These are phyloP conservation scores for Holacanthella duospinosa DNA, from an alignment of 2,888 invertebrate genomes.

Conservation along the genomic window DNA sequence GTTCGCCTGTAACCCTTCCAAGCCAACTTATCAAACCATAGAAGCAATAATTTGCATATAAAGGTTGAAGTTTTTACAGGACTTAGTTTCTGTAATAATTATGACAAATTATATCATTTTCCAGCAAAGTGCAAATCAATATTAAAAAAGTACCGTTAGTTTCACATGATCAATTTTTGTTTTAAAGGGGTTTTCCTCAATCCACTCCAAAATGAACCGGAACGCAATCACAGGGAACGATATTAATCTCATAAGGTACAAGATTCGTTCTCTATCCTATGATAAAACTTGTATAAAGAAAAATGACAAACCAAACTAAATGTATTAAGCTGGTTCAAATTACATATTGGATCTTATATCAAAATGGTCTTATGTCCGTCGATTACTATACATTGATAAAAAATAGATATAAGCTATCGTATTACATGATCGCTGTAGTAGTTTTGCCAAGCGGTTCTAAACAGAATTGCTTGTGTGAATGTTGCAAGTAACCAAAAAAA, in stretches of 20 bases:
- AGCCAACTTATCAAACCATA: constrained; percentile 46
- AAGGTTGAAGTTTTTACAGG: constrained; percentile 46
- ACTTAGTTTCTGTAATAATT: constrained; percentile 40
- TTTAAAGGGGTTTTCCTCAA: neutral
- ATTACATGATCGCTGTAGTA: no score
- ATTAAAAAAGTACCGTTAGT: neutral
- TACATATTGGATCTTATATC: no score
- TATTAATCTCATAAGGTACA: constrained; percentile 9
- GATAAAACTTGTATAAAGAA: neutral
- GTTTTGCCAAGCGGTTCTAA: neutral
- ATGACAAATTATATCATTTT: neutral
- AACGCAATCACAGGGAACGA: constrained; percentile 5
- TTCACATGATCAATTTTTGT: neutral
- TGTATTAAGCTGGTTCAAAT: no score
- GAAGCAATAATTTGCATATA: constrained; percentile 45
- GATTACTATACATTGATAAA: no score
- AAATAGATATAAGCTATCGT: no score
- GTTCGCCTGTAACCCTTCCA: constrained; percentile 43
- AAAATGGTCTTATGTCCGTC: no score
- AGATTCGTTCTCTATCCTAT: neutral
- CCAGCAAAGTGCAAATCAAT: neutral
- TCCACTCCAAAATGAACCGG: constrained; percentile 11
- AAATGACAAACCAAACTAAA: no score
- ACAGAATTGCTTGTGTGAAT: neutral
- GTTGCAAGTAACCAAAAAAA: neutral